Percentiles rank a stretch among this genome's conserved stretches.
Conservation (phyloP, 2,113 vertebrate species). For the Rhineura floridana region DNA sequence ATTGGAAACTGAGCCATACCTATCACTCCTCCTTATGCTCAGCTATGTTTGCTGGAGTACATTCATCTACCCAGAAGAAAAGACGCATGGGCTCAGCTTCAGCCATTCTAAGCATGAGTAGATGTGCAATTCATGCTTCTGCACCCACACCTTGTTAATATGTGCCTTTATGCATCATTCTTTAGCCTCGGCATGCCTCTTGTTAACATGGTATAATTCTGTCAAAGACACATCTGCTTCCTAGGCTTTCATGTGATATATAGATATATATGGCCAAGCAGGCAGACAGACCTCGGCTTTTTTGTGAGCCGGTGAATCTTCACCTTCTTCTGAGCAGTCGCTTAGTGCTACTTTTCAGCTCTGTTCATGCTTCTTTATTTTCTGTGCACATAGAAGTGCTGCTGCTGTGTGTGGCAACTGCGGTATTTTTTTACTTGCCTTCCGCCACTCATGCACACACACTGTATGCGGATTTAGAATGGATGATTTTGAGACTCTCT, state of each 20-base stretch:
- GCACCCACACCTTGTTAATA: background rate
- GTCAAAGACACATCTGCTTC: no score
- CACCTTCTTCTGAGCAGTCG: background rate
- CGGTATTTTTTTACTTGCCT: slow-evolving; percentile 5
- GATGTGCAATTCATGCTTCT: background rate
- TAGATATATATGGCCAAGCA: no score
- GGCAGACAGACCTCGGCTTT: no score
- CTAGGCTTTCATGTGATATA: no score
- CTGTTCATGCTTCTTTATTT: slow-evolving; percentile 8
- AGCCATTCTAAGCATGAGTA: background rate
- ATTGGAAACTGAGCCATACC: background rate
- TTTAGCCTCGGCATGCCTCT: background rate
- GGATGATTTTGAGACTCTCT: slow-evolving; percentile 27
- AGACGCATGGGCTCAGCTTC: background rate
- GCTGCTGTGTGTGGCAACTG: slow-evolving; percentile 33
- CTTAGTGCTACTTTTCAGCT: background rate
- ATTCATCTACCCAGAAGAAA: no score
- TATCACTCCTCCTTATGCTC: background rate
- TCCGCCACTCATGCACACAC: background rate
- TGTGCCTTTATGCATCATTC: background rate
- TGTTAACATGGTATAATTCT: background rate
- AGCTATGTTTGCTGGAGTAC: background rate
- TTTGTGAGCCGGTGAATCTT: background rate
- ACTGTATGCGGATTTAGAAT: slow-evolving; percentile 32
- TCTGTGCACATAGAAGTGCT: slow-evolving; percentile 23